Percentiles rank a stretch among this genome's conserved stretches.
Evolutionary conservation across 2,888 invertebrate genomes (phyloP).

Genomic region (Rhamnusium bicolor): DNA sequence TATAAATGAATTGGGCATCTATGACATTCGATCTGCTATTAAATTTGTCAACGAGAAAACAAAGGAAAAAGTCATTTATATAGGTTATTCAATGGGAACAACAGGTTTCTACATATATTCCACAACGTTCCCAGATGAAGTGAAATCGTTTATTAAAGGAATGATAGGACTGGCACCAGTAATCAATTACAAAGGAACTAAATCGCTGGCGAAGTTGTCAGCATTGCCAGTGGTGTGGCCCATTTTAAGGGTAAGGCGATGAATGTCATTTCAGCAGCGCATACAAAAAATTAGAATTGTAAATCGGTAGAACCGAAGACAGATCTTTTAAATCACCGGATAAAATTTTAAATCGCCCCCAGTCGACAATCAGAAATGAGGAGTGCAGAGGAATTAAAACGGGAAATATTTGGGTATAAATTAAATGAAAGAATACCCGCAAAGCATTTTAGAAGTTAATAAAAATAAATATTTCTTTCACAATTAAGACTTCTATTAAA

Average conservation of each 20-base stretch:
- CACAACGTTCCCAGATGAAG: constrained; percentile 41
- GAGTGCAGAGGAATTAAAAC: too few species aligned
- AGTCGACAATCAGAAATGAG: too few species aligned
- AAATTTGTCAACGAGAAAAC: constrained; percentile 41
- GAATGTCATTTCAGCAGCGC: background rate
- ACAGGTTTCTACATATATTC: constrained; percentile 45
- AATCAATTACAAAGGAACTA: constrained; percentile 38
- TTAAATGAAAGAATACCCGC: too few species aligned
- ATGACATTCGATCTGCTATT: constrained; percentile 47
- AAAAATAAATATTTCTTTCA: too few species aligned
- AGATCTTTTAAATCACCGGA: too few species aligned
- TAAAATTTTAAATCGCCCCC: too few species aligned
- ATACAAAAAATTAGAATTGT: too few species aligned
- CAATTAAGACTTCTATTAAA: too few species aligned
- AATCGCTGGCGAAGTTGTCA: constrained; percentile 20
- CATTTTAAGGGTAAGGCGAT: constrained; percentile 36
- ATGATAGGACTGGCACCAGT: constrained; percentile 47
- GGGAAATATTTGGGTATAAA: too few species aligned
- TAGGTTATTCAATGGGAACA: constrained; percentile 50
- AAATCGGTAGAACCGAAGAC: too few species aligned
- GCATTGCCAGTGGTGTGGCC: constrained; percentile 31
- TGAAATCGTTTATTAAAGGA: constrained; percentile 40
- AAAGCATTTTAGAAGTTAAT: too few species aligned
- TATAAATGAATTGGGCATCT: constrained; percentile 47
- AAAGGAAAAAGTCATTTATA: constrained; percentile 43